Base-by-base conservation (phyloP, 2,888 invertebrate genomes). In the Cataglyphis albicans region DNA sequence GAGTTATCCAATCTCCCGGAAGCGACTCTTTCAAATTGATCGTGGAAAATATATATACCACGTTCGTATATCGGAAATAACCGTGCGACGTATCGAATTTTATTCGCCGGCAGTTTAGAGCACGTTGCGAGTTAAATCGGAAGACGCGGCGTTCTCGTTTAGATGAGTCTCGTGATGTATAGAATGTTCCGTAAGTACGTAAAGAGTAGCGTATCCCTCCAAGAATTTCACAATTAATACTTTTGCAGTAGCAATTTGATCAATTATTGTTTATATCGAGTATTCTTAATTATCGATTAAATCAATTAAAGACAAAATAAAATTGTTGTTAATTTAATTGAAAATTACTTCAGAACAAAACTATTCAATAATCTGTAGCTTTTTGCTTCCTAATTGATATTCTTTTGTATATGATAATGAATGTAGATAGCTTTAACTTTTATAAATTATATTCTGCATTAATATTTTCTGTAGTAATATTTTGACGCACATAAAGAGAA, bases 1-100 rank as follows among this genome's bases (percentile, higher is more conserved):
- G 90, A 90, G 86, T 89, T 90, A 89, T 86, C 88, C 90, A 86
- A 88, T 90, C 87, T 89, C 88, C 72, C 41, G 72, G 80, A 84
- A 87, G 86, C 85, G 84, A 65, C 81, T 80, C 82, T 63, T 85
- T 82, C 82, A 78, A 88, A 78, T 88, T 83, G 90, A 86, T 90
- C 86, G 88, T 85, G 86, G 88, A 44, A 87, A 81, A 88, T 86
- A 44, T 74, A 85, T 57, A 32, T 68, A 32, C 35, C 35, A 25
- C 9, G 59, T 25, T 48, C 35, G 70, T 76, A 84, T 85, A 80
- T 72, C 52, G 80, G 55, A 82, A 84, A 89, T 87, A 63, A 21
- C 7, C 61, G 67, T 63, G 65, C 78, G 48, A 78, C 82, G 65
- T 7, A 76, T 59, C 44, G 44, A 82, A 78, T 68, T 68, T 78